phyloP scores from a whole-genome alignment of 2,113 vertebrate genomes.

The Acanthochromis polyacanthus region DNA sequence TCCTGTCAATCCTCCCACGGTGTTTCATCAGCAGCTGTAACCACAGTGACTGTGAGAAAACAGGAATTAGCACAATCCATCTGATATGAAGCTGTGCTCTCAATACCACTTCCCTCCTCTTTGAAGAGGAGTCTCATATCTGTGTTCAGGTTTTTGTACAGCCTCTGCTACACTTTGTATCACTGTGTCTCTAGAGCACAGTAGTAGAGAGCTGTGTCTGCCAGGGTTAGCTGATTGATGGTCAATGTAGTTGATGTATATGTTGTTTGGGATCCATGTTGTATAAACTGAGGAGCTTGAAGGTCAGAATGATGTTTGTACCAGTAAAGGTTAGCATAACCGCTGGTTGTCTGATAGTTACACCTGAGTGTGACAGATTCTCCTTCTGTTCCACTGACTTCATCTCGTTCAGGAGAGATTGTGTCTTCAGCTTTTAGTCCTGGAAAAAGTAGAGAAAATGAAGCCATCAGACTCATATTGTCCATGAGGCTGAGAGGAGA shows the following conservation, averaged over 20 bases:
- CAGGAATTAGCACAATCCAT: conserved; percentile 21
- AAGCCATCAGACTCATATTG: too few relatives aligned
- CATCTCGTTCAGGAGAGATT: neutral
- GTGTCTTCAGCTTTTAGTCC: neutral
- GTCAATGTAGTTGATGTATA: neutral
- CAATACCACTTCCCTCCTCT: conserved; percentile 42
- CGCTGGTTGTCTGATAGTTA: rapidly evolving
- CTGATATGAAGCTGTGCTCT: conserved; percentile 23
- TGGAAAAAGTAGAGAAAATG: too few relatives aligned
- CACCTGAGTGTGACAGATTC: conserved; percentile 40
- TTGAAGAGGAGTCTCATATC: conserved; percentile 25
- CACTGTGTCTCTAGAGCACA: conserved; percentile 49
- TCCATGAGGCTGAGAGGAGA: too few relatives aligned
- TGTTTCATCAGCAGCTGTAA: conserved; percentile 16
- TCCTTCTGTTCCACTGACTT: conserved; percentile 49
- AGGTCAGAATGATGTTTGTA: conserved; percentile 47
- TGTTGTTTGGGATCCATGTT: rapidly evolving
- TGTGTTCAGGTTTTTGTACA: conserved; percentile 58
- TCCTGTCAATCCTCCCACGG: too few relatives aligned
- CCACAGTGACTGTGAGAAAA: conserved; percentile 7
- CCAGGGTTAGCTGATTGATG: conserved; percentile 4
- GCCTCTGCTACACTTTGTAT: conserved; percentile 44
- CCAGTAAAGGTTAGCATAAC: rapidly evolving
- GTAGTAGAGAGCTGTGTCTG: conserved; percentile 54
- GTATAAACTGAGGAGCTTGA: conserved; percentile 46